Evolutionary conservation across 2,113 vertebrate genomes (phyloP), one percentile per base, ranked within the genome.

Genomic region (Oxygymnocypris stewartii): DNA sequence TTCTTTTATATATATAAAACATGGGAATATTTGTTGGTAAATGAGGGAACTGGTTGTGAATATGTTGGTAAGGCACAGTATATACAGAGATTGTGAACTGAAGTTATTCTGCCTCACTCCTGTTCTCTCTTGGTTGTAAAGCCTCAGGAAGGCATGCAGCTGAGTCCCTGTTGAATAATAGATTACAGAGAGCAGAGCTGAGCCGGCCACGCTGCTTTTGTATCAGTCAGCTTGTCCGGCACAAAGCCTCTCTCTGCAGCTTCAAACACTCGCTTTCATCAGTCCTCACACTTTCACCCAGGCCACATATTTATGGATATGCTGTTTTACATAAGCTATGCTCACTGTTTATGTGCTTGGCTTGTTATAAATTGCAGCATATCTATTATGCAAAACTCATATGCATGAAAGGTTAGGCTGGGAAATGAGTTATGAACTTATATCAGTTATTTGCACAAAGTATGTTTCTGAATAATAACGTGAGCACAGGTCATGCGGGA

Each of bases 151-250:
- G 90, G 91, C 28, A 31, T 31, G 28, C 89, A 89, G 91, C 88
- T 88, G 91, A 91, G 89, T 93, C 91, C 90, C 77, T 90, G 90
- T 89, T 95, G 92, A 95, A 95, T 95, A 94, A 95, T 95, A 94
- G 92, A 95, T 95, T 94, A 94, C 90, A 93, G 90, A 87, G 61
- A 18, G 84, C 87, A 88, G 78, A 90, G 73, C 54, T 90, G 86
- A 88, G 75, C 18, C 49, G 12, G 35, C 31, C 73, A 85, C 31
- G 13, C 84, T 71, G 63, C 57, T 65, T 88, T 42, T 82, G 67
- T 74, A 57, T 54, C 49, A 75, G 51, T 51, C 18, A 13, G 44
- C 44, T 54, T 86, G n/a, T 86, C 75, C 76, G 16, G 75, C 71
- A 61, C 61, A 69, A 77, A 51, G 79, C 67, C 49, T 25, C 44